Conservation (phyloP, 2,888 invertebrate species). For the Strigamia crassipes region DNA sequence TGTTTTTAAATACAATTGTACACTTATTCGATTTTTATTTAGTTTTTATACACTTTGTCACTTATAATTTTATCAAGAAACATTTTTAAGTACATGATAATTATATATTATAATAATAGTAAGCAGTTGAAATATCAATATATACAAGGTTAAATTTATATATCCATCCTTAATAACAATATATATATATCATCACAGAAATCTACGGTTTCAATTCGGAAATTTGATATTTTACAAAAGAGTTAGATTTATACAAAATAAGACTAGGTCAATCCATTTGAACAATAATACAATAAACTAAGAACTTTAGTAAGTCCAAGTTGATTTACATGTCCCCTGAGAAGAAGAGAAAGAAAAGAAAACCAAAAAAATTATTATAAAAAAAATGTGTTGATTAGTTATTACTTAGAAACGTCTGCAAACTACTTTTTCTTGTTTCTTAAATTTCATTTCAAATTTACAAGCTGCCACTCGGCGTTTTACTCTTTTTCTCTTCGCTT, state of each 20-base stretch:
- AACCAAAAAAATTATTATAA: background rate
- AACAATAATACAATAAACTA: background rate
- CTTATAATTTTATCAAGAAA: conserved; percentile 33
- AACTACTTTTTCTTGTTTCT: background rate
- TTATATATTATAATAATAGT: background rate
- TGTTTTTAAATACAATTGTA: conserved; percentile 11
- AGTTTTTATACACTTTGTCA: conserved; percentile 9
- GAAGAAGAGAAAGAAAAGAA: background rate
- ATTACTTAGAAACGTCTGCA: background rate
- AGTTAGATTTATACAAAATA: conserved; percentile 13
- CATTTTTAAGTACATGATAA: conserved; percentile 21
- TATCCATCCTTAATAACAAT: background rate
- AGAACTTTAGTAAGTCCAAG: background rate
- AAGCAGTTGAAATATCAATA: background rate
- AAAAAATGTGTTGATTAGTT: background rate
- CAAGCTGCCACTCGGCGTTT: background rate
- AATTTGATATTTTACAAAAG: conserved; percentile 18
- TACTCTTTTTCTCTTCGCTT: conserved; percentile 15
- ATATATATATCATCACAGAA: conserved; percentile 29
- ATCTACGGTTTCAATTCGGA: background rate
- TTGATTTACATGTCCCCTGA: conserved; percentile 24
- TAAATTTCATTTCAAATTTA: background rate
- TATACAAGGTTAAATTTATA: background rate
- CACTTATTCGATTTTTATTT: conserved; percentile 17
- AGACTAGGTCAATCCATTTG: conserved; percentile 26